Evolutionary conservation across 2,113 vertebrate species (phyloP).

Genomic region (Acanthisitta chloris): DNA sequence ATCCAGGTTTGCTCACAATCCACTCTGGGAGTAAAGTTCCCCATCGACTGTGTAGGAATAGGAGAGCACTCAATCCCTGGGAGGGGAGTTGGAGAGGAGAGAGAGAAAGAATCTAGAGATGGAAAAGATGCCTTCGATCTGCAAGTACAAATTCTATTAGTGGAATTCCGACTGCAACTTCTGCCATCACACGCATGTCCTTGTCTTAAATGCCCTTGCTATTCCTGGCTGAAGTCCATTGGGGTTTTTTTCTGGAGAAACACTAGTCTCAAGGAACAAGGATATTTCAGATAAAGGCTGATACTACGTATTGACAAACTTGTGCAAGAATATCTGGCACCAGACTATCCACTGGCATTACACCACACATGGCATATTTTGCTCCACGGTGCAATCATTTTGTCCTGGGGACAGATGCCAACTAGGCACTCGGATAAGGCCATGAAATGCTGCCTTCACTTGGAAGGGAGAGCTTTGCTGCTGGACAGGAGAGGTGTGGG

Average conservation of each 20-base stretch:
- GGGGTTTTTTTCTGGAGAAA: not conserved
- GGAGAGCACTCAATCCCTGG: not conserved
- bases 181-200: not conserved
- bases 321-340: not conserved
- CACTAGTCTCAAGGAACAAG: not conserved
- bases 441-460: accelerated
- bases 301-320: not conserved
- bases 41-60: not conserved
- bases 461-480: not conserved
- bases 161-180: not conserved
- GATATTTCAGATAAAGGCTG: not conserved
- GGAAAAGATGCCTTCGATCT: not conserved
- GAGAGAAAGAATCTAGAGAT: not conserved
- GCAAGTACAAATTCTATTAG: not conserved
- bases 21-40: not conserved
- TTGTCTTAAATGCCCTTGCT: not conserved
- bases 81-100: not conserved
- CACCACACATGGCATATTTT: not conserved
- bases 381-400: not conserved
- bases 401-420: not conserved
- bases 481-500: accelerated
- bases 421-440: not conserved
- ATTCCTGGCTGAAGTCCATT: not conserved
- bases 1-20: not conserved
- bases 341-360: not conserved